These are phyloP conservation scores for Trissoscelio sp. DNA, from an alignment of 2,888 invertebrate species.

Conservation along the genomic window DNA sequence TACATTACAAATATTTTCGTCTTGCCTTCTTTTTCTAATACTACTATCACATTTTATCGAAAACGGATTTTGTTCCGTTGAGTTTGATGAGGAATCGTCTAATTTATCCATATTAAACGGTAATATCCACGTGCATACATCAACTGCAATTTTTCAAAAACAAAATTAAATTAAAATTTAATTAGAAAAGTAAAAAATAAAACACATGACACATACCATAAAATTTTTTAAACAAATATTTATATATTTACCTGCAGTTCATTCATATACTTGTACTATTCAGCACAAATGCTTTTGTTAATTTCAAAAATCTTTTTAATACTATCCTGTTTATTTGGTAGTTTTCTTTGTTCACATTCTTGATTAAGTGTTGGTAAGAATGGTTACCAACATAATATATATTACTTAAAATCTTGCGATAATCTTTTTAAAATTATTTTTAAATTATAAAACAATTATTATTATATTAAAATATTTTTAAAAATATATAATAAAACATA, in stretches of 20 bases:
- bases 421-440: not conserved
- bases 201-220: not conserved
- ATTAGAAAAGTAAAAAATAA: constrained; percentile 2
- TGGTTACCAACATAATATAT: not conserved
- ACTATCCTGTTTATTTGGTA: not conserved
- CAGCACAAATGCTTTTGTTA: not conserved
- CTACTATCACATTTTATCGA: not conserved
- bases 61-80: not conserved
- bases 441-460: constrained; percentile 5
- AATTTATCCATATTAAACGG: constrained; percentile 13
- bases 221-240: constrained; percentile 2
- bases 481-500: constrained; percentile 6
- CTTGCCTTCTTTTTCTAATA: constrained; percentile 16
- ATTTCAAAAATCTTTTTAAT: not conserved
- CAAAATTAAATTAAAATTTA: constrained; percentile 5
- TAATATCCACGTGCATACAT: not conserved
- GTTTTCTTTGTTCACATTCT: constrained; percentile 1
- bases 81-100: constrained; percentile 1
- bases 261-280: constrained; percentile 7
- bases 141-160: not conserved
- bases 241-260: constrained; percentile 20
- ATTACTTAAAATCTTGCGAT: not conserved
- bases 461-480: not conserved
- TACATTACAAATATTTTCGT: not conserved
- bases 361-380: constrained; percentile 4